A percentile compares a stretch with the other conserved stretches of the same genome.
Conservation (phyloP, 2,888 invertebrate genomes). For the Theristus sp. region DNA sequence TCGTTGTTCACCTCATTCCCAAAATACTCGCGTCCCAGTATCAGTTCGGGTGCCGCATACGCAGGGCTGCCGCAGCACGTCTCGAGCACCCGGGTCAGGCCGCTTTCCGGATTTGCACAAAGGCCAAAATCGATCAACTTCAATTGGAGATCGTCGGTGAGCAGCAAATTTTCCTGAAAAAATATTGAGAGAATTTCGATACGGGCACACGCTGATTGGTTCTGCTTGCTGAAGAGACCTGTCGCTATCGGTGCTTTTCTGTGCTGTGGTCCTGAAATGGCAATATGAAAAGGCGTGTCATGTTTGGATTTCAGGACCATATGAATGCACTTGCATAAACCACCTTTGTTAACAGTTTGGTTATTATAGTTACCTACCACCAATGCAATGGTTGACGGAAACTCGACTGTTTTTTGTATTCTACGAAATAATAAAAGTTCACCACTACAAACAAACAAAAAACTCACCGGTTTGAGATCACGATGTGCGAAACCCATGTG, state of each 20-base stretch:
- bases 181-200: not conserved
- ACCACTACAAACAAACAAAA: too few species aligned
- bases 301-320: too few species aligned
- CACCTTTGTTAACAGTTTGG: too few species aligned
- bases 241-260: not conserved
- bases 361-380: too few species aligned
- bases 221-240: too few species aligned
- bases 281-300: too few species aligned
- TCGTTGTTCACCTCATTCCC: not conserved
- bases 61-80: constrained; percentile 36
- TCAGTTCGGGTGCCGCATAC: constrained; percentile 38
- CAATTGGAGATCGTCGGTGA: constrained; percentile 52
- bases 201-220: not conserved
- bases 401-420: too few species aligned
- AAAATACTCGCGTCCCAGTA: constrained; percentile 20
- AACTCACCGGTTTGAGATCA: constrained; percentile 54
- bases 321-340: too few species aligned
- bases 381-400: too few species aligned
- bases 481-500: constrained; percentile 55
- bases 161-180: constrained; percentile 51
- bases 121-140: constrained; percentile 66
- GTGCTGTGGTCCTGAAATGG: not conserved
- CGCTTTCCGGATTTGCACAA: constrained; percentile 46
- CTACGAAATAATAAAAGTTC: not conserved
- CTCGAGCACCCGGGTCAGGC: constrained; percentile 12